Conservation (phyloP, 2,113 vertebrate genomes). For the Cichladusa arquata region DNA sequence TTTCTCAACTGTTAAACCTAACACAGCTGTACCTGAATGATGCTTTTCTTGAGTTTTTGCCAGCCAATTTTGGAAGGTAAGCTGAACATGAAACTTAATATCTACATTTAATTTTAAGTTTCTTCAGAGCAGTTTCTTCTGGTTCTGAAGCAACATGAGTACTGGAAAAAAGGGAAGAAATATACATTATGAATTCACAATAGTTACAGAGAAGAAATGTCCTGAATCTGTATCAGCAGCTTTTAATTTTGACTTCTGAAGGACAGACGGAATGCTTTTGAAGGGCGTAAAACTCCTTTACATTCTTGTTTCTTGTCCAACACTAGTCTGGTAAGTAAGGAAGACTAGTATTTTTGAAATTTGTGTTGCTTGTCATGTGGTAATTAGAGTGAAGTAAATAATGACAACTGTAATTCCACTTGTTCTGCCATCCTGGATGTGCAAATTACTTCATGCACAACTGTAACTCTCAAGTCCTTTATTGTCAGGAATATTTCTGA, state of each 20-base stretch:
- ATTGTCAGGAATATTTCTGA: neutral
- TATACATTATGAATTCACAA: fast-evolving
- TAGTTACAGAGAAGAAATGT: neutral
- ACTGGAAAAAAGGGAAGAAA: neutral
- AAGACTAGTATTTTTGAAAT: neutral
- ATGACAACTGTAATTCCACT: neutral
- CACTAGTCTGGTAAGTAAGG: neutral
- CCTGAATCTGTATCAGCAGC: neutral
- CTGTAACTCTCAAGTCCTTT: neutral
- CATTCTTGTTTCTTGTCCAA: neutral
- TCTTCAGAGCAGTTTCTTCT: neutral
- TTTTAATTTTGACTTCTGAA: neutral
- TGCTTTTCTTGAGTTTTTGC: conserved; percentile 97
- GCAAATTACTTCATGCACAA: neutral
- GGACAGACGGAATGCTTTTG: neutral
- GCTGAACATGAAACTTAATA: conserved; percentile 17
- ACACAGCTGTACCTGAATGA: conserved; percentile 98
- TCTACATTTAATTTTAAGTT: neutral
- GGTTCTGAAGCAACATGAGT: neutral
- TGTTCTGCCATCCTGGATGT: neutral
- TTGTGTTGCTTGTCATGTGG: neutral
- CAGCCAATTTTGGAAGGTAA: conserved; percentile 97
- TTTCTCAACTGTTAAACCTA: conserved; percentile 95
- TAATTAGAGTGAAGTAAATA: neutral
- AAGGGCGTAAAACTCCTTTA: neutral